Percentiles rank a stretch among this genome's conserved stretches.
Evolutionary conservation across 92 coral and sea anemone genomes (phyloP).

Genomic region (Parazoanthus atlanticus): DNA sequence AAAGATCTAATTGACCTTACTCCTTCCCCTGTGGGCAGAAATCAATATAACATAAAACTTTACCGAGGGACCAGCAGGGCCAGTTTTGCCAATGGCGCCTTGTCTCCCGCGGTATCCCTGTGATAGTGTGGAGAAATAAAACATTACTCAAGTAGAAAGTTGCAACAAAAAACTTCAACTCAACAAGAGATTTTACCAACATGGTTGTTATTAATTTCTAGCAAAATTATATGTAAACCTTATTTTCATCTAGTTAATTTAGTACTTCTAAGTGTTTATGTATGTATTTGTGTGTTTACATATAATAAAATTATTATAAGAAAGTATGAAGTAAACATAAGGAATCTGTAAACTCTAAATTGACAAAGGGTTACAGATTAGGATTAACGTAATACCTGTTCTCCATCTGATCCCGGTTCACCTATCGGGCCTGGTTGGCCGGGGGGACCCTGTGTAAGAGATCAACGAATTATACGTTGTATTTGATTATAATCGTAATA

Average conservation of each 20-base stretch:
- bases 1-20: not conserved
- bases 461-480: not conserved
- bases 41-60: not conserved
- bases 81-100: not conserved
- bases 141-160: too few relatives aligned
- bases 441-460: not conserved
- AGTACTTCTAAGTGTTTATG: too few relatives aligned
- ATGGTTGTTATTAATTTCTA: too few relatives aligned
- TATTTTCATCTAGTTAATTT: too few relatives aligned
- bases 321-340: too few relatives aligned
- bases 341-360: not conserved
- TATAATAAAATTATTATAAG: too few relatives aligned
- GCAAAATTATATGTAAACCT: too few relatives aligned
- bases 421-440: not conserved
- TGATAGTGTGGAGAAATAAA: not conserved
- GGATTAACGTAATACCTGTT: not conserved
- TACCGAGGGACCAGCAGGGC: not conserved
- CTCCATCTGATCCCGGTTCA: conserved; percentile 2
- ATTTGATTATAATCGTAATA: too few relatives aligned
- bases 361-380: not conserved
- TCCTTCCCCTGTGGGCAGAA: too few relatives aligned
- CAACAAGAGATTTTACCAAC: too few relatives aligned
- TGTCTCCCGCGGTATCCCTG: conserved; percentile 4
- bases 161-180: too few relatives aligned
- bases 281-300: too few relatives aligned